Percentiles rank a stretch among this genome's conserved stretches.
Conservation (phyloP, 2,113 vertebrate species). For the Mystacornis crossleyi region DNA sequence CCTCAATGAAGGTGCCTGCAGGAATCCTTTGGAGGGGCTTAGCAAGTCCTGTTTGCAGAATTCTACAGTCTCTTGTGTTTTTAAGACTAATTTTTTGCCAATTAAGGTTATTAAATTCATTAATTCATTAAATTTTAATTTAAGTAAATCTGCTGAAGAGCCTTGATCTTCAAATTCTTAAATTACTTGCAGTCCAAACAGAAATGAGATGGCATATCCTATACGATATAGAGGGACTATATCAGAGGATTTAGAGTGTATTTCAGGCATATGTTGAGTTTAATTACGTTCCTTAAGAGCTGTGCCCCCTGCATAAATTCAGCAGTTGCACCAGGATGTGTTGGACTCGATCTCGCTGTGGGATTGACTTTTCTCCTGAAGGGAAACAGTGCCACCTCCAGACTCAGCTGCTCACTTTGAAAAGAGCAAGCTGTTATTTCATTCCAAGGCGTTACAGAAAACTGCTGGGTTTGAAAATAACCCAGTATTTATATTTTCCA, state of each 20-base stretch:
- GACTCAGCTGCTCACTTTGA: neutral
- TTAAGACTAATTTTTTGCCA: neutral
- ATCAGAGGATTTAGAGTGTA: neutral
- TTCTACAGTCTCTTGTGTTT: neutral
- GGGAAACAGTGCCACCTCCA: slow-evolving; percentile 63
- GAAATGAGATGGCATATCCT: neutral
- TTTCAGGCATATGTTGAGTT: neutral
- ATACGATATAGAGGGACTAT: neutral
- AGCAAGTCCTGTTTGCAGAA: neutral
- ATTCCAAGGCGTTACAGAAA: neutral
- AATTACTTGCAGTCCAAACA: neutral
- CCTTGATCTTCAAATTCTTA: neutral
- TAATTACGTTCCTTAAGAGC: neutral
- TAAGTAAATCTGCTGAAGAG: neutral
- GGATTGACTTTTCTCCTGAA: neutral
- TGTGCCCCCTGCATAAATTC: neutral
- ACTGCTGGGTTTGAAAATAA: neutral
- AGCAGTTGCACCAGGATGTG: neutral
- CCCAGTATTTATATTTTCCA: neutral
- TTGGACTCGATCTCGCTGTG: neutral
- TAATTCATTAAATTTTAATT: neutral
- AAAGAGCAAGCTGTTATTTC: neutral
- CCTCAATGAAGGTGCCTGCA: neutral
- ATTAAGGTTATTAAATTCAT: slow-evolving; percentile 12
- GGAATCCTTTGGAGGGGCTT: neutral